These are phyloP conservation scores for Lymantria dispar DNA, from an alignment of 2,888 invertebrate genomes.

Conservation along the genomic window DNA sequence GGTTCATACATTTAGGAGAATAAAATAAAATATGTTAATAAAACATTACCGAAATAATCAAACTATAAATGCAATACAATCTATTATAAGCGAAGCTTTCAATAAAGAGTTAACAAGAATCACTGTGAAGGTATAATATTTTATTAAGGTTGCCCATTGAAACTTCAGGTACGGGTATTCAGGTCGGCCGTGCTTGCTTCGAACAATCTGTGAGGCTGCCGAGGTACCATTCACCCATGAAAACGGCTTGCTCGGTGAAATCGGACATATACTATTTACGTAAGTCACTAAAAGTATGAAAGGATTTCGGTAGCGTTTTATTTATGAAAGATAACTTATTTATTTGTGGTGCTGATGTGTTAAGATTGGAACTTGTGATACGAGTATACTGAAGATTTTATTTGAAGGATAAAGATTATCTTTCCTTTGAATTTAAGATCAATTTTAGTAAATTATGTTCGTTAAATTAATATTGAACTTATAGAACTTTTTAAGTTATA, in stretches of 20 bases:
- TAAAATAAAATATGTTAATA: not conserved
- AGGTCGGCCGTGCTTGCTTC: conserved; percentile 87
- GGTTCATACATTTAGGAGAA: not conserved
- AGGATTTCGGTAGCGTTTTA: conserved; percentile 27
- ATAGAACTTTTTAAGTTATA: too few relatives aligned
- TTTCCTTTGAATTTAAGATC: not conserved
- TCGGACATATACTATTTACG: conserved; percentile 89
- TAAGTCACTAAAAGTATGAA: conserved; percentile 65
- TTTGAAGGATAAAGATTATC: too few relatives aligned
- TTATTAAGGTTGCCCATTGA: conserved; percentile 40
- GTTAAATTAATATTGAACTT: too few relatives aligned
- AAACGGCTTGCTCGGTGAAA: conserved; percentile 88
- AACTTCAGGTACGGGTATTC: conserved; percentile 83
- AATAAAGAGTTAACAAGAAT: conserved; percentile 35
- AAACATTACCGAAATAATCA: not conserved
- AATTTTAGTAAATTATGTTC: not conserved
- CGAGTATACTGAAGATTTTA: conserved; percentile 2
- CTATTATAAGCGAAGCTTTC: conserved; percentile 19
- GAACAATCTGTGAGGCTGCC: conserved; percentile 90
- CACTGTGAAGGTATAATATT: conserved; percentile 40
- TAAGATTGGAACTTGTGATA: conserved; percentile 18
- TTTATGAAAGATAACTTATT: conserved; percentile 34
- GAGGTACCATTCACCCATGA: conserved; percentile 85
- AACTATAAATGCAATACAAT: conserved; percentile 10
- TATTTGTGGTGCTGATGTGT: conserved; percentile 23